Evolutionary conservation across 2,113 vertebrate genomes (phyloP), one percentile per base, ranked within the genome.

Genomic region (Dicentrarchus labrax): DNA sequence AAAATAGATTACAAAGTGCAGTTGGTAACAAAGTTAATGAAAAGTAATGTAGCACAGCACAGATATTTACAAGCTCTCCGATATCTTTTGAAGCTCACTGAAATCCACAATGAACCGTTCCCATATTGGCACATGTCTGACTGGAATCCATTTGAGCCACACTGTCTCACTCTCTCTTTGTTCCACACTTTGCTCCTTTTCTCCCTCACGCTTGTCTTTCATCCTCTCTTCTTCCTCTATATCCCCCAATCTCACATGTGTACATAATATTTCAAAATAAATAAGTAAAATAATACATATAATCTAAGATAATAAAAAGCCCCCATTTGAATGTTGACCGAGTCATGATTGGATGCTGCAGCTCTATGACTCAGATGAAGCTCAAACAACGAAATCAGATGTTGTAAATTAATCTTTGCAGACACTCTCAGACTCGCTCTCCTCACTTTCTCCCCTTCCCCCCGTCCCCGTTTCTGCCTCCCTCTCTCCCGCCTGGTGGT

Each of bases 281-380:
- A 78, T 53, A 62, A 69, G 41, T 86, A 76, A 80, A 83, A 75
- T 79, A 69, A 80, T 38, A 69, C 68, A 72, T 51, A 39, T 79
- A 87, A 83, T 75, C 80, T 76, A 66, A 79, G 57, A 82, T 69
- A 48, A 82, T 82, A 78, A 80, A 76, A 61, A 74, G 60, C 41
- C 56, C 69, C 10, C 41, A 22, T 75, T 68, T 86, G 48, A 68
- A 85, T 89, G 80, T 86, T 92, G 79, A 89, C 86, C 21, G 75
- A 89, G 70, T 71, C 70, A 72, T 89, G 79, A 86, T 89, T 89
- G 79, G 73, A 85, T 80, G 82, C 82, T 82, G 64, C 65, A 72
- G 62, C 79, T 71, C 30, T 19, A 38, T 45, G 54, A 61, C 24
- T 81, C 47, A 69, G 74, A 90, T 79, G 72, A 88, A 89, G 69